These are phyloP conservation scores for Spea hammondii DNA, from an alignment of 2,797 vertebrate genomes.

Conservation along the genomic window DNA sequence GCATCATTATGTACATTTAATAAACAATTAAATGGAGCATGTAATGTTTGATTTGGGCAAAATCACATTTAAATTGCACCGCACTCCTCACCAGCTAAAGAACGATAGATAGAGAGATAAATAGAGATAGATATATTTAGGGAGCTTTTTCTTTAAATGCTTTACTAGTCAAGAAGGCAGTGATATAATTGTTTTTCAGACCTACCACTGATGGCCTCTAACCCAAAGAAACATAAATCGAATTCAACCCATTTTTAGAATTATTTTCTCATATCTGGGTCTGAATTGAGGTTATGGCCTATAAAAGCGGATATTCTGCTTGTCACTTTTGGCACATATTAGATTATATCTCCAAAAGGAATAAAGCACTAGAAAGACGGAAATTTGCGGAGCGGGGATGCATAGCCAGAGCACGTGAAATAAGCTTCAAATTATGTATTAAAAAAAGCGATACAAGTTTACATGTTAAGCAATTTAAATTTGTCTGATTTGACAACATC, in stretches of 20 bases:
- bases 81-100: no score
- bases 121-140: no score
- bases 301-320: not conserved
- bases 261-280: not conserved
- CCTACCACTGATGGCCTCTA: not conserved
- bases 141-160: no score
- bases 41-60: no score
- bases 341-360: not conserved
- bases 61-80: no score
- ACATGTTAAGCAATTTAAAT: constrained; percentile 33
- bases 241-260: not conserved
- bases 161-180: no score
- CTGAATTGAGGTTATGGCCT: constrained; percentile 3
- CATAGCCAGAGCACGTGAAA: not conserved
- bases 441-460: constrained; percentile 8
- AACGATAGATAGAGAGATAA: no score
- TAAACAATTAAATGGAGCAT: no score
- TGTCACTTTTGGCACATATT: constrained; percentile 9
- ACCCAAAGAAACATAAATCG: not conserved
- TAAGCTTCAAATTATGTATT: constrained; percentile 19
- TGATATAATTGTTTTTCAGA: no score
- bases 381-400: not conserved
- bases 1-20: no score
- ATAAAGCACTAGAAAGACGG: not conserved
- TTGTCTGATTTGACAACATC: constrained; percentile 27